These are phyloP conservation scores for Orchestes rusci DNA, from an alignment of 2,888 invertebrate species.

Conservation along the genomic window DNA sequence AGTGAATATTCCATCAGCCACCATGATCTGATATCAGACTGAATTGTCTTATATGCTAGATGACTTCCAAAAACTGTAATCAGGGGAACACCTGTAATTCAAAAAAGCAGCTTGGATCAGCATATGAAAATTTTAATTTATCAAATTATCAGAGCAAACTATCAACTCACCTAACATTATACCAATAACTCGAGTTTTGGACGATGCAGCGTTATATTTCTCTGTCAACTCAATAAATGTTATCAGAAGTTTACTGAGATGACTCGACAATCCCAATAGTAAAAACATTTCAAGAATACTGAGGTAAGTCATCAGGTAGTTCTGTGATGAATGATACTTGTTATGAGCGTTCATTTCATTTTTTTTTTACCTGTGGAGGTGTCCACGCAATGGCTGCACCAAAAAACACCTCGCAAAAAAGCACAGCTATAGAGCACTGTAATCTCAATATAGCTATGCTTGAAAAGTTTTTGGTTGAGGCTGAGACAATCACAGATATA, in stretches of 20 bases:
- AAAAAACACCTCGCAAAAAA: conserved; percentile 62
- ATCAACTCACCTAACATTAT: conserved; percentile 49
- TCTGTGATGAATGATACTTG: too few species aligned
- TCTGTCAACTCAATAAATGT: conserved; percentile 64
- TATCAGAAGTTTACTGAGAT: conserved; percentile 62
- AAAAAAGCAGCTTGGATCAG: background rate
- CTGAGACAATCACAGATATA: conserved; percentile 43
- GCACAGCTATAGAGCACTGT: conserved; percentile 61
- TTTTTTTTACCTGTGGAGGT: conserved; percentile 42
- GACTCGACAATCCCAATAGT: conserved; percentile 61
- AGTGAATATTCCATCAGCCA: conserved; percentile 54
- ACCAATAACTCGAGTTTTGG: conserved; percentile 58
- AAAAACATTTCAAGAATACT: conserved; percentile 58
- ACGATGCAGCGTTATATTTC: conserved; percentile 47
- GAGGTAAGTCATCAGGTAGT: too few species aligned
- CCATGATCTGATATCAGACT: conserved; percentile 53
- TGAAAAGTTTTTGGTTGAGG: conserved; percentile 47
- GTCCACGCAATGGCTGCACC: conserved; percentile 46
- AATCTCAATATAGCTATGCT: conserved; percentile 60
- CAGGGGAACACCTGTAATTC: conserved; percentile 53
- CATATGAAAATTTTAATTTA: background rate
- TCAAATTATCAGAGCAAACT: background rate
- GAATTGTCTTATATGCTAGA: conserved; percentile 57
- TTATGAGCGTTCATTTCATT: background rate
- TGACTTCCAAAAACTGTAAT: conserved; percentile 60